A percentile compares a stretch with the other conserved stretches of the same genome.
phyloP scores from a whole-genome alignment of 2,797 vertebrate species.

The Lepus townsendii region DNA sequence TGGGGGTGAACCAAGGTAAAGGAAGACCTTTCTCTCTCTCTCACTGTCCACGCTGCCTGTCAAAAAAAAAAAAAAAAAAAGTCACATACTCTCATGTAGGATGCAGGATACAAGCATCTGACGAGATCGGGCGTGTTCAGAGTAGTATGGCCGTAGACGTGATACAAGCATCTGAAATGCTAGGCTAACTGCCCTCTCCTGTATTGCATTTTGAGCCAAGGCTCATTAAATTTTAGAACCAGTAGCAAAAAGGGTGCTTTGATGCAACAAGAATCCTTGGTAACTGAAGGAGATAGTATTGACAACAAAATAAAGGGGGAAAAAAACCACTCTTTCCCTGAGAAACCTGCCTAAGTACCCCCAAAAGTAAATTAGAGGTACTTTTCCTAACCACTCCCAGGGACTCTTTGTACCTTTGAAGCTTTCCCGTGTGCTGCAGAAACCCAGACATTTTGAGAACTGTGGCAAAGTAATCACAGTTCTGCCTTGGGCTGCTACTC shows the following conservation, averaged over 20 bases:
- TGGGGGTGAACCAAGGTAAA: too few relatives aligned
- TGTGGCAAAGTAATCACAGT: not conserved
- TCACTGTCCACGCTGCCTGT: too few relatives aligned
- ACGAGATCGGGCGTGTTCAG: too few relatives aligned
- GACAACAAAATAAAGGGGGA: not conserved
- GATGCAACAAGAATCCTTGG: not conserved
- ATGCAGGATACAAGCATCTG: too few relatives aligned
- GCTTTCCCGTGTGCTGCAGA: not conserved
- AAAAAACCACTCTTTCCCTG: not conserved
- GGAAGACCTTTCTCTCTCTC: too few relatives aligned
- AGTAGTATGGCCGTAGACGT: too few relatives aligned
- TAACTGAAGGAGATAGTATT: not conserved
- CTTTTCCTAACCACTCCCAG: not conserved
- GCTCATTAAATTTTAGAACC: constrained; percentile 4
- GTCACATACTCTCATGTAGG: too few relatives aligned
- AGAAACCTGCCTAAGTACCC: not conserved
- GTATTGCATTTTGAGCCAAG: constrained; percentile 37
- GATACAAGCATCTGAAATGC: too few relatives aligned
- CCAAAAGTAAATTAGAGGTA: not conserved
- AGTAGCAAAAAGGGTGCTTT: not conserved
- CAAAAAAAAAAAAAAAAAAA: too few relatives aligned
- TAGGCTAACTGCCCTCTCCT: not conserved
- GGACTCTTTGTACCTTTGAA: not conserved
- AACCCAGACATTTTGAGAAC: constrained; percentile 31
- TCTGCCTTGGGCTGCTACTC: not conserved